phyloP scores from a whole-genome alignment of 1,140 invertebrate species.

The Doryteuthis pealeii region DNA sequence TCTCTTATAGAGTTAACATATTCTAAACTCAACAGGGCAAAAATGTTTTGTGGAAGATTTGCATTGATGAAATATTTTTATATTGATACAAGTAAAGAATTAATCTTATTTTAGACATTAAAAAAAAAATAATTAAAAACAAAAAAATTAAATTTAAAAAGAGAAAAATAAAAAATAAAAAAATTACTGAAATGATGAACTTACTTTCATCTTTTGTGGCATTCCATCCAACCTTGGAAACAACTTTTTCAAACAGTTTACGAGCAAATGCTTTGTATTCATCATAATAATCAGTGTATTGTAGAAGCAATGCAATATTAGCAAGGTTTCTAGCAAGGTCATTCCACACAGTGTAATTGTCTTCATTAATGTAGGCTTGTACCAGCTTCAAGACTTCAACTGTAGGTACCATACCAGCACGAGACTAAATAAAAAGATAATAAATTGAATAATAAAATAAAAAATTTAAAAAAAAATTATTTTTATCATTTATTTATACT shows the following conservation, averaged over 20 bases:
- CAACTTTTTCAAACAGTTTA: conserved; percentile 71
- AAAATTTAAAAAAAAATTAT: conserved; percentile 4
- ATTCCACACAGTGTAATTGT: conserved; percentile 91
- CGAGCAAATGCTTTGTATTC: conserved; percentile 75
- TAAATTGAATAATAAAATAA: conserved; percentile 5
- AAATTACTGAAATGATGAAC: background rate
- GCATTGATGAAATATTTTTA: too few relatives aligned
- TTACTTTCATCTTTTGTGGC: conserved; percentile 54
- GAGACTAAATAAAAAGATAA: conserved; percentile 65
- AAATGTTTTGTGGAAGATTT: too few relatives aligned
- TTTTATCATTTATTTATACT: too few relatives aligned
- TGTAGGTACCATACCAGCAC: conserved; percentile 80
- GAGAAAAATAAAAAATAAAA: too few relatives aligned
- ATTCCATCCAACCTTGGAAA: conserved; percentile 72
- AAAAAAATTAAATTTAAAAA: too few relatives aligned
- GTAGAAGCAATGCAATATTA: conserved; percentile 72
- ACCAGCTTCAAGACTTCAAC: conserved; percentile 75
- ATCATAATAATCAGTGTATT: conserved; percentile 73
- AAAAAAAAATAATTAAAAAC: too few relatives aligned
- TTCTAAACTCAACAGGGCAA: too few relatives aligned
- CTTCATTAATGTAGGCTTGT: conserved; percentile 79
- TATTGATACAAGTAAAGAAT: too few relatives aligned
- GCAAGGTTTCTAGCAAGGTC: conserved; percentile 78
- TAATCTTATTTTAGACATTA: too few relatives aligned
- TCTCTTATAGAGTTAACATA: too few relatives aligned